phyloP scores from a whole-genome alignment of 2,113 vertebrate species.

The Eublepharis macularius region DNA sequence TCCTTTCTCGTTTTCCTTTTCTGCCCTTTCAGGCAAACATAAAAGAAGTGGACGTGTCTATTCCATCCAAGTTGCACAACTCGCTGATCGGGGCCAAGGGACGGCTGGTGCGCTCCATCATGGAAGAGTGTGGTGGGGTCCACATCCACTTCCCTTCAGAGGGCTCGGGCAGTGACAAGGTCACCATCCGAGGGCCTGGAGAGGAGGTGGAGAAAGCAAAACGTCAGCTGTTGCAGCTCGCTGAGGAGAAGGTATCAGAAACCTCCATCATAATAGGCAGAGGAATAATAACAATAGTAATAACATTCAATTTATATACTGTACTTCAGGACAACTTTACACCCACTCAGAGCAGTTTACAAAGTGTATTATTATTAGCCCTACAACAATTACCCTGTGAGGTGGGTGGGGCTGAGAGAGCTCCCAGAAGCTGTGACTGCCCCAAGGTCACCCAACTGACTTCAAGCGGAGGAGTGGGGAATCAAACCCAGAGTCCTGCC shows the following conservation, averaged over 20 bases:
- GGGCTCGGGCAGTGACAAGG: conserved; percentile 77
- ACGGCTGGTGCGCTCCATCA: conserved; percentile 82
- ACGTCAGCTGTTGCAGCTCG: conserved; percentile 80
- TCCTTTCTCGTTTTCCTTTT: background rate
- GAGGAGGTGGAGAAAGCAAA: conserved; percentile 81
- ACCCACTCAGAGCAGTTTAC: too few species aligned
- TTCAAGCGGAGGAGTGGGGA: too few species aligned
- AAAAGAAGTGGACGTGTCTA: conserved; percentile 79
- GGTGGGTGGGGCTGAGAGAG: too few species aligned
- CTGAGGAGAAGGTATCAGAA: conserved; percentile 77
- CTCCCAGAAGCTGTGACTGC: too few species aligned
- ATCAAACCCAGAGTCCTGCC: too few species aligned
- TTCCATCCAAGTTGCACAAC: conserved; percentile 83
- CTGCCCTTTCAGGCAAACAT: conserved; percentile 75
- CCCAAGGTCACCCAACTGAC: too few species aligned
- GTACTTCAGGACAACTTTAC: too few species aligned
- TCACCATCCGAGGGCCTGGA: conserved; percentile 77
- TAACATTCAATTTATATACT: too few species aligned
- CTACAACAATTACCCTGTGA: too few species aligned
- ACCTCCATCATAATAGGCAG: too few species aligned
- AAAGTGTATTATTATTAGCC: too few species aligned
- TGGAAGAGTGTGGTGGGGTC: conserved; percentile 85
- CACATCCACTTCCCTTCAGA: conserved; percentile 83
- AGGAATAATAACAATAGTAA: too few species aligned
- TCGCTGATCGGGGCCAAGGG: conserved; percentile 84